Conservation (phyloP, 2,888 invertebrate genomes). For the Nephrotoma appendiculata region DNA sequence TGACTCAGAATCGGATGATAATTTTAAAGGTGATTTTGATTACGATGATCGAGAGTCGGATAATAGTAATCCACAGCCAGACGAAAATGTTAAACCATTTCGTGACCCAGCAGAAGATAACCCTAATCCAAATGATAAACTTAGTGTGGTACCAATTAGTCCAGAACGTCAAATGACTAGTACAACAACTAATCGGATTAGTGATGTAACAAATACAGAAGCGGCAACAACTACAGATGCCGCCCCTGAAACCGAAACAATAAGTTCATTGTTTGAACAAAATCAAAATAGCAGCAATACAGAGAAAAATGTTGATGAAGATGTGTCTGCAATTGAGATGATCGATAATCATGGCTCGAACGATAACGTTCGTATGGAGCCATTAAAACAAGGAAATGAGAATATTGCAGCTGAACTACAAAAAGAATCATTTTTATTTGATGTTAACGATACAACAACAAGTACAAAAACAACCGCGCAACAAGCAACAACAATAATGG, state of each 20-base stretch:
- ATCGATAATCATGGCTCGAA: neutral
- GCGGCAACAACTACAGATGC: neutral
- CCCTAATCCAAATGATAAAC: neutral
- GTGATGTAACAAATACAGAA: neutral
- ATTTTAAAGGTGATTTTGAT: neutral
- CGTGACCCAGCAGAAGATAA: neutral
- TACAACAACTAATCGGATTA: neutral
- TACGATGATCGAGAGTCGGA: neutral
- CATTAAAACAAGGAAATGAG: conserved; percentile 5
- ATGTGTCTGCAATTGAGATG: neutral
- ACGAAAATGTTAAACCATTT: neutral
- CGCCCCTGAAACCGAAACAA: neutral
- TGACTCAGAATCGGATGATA: neutral
- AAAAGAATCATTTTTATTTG: conserved; percentile 6
- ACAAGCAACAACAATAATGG: neutral
- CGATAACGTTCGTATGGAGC: neutral
- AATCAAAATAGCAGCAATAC: neutral
- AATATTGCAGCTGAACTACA: neutral
- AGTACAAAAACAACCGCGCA: neutral
- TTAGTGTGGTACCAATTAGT: neutral
- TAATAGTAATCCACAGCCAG: neutral
- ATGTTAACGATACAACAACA: neutral
- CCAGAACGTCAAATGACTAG: neutral
- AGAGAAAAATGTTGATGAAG: neutral
- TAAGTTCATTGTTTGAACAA: neutral